phyloP scores from a whole-genome alignment of 2,113 vertebrate genomes.

The Oxyura jamaicensis region DNA sequence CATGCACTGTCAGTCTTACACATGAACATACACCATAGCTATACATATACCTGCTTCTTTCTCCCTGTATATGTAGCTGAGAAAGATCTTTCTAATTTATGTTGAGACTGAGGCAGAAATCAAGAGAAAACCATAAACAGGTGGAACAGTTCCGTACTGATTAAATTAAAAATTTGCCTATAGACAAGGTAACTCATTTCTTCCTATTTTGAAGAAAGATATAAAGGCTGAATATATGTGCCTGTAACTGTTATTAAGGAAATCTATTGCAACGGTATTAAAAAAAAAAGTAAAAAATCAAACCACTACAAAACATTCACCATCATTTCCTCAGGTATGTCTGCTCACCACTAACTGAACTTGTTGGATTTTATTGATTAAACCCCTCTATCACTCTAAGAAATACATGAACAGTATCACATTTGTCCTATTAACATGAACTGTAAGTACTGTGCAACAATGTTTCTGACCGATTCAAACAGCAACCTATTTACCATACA shows the following conservation, averaged over 20 bases:
- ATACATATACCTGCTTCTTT: not conserved
- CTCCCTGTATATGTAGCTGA: not conserved
- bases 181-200: not conserved
- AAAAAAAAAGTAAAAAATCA: not conserved
- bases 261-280: not conserved
- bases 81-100: not conserved
- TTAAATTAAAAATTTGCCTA: not conserved
- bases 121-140: not conserved
- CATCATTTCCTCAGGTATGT: not conserved
- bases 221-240: not conserved
- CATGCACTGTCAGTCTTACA: not conserved
- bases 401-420: not conserved
- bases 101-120: not conserved
- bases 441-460: not conserved
- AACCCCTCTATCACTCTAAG: not conserved
- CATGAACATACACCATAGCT: not conserved
- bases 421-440: not conserved
- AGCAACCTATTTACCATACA: not conserved
- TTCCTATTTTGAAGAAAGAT: not conserved
- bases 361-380: not conserved
- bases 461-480: not conserved
- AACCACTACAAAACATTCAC: not conserved
- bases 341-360: not conserved
- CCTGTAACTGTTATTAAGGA: not conserved
- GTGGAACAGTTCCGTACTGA: not conserved